phyloP scores from a whole-genome alignment of 2,888 invertebrate genomes.

The Trachelus troglodyta region DNA sequence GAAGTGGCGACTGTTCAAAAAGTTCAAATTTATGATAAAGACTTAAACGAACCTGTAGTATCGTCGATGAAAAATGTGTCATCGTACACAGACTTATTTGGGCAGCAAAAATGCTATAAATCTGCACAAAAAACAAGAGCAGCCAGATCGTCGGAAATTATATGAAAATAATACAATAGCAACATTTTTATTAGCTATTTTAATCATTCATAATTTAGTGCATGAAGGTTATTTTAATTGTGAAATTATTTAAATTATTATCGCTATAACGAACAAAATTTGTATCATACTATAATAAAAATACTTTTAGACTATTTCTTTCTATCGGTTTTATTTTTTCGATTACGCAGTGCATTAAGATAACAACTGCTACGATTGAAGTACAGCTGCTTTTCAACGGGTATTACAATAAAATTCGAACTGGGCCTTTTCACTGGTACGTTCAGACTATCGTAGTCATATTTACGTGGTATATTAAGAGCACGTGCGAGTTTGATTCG shows the following conservation, averaged over 20 bases:
- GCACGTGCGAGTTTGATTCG: neutral
- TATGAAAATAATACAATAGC: neutral
- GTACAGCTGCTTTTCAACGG: neutral
- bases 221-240: neutral
- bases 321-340: conserved; percentile 21
- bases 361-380: conserved; percentile 19
- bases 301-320: conserved; percentile 13
- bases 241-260: neutral
- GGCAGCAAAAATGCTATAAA: neutral
- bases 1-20: conserved; percentile 48
- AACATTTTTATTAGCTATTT: neutral
- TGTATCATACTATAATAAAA: neutral
- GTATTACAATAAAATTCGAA: neutral
- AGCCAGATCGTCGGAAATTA: neutral
- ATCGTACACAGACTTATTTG: neutral
- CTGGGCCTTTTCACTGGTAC: neutral
- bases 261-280: neutral
- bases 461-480: neutral
- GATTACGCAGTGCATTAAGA: conserved; percentile 21
- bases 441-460: too few relatives aligned
- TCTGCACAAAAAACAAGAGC: neutral
- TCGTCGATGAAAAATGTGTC: neutral
- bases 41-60: neutral
- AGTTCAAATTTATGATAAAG: conserved; percentile 17
- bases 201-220: neutral